Evolutionary conservation across 92 coral and sea anemone species (phyloP).

Genomic region (Isaurus tuberculatus): DNA sequence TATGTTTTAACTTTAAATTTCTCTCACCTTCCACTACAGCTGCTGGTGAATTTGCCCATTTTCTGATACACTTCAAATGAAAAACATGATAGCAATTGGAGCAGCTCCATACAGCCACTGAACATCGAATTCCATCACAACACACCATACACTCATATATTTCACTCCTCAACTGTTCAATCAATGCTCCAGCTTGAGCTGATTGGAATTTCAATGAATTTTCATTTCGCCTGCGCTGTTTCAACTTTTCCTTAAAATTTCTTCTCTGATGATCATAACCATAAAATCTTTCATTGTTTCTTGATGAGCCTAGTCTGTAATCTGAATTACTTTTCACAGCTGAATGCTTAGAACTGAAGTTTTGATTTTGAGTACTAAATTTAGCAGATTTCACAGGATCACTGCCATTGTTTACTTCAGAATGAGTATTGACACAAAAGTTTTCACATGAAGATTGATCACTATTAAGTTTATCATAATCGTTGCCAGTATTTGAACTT

Average conservation of each 20-base stretch:
- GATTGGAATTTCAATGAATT: slow-evolving; percentile 69
- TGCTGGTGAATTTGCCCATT: slow-evolving; percentile 94
- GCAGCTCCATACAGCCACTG: slow-evolving; percentile 91
- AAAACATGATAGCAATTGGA: slow-evolving; percentile 89
- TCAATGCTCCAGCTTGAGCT: slow-evolving; percentile 84
- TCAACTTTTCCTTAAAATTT: slow-evolving; percentile 6
- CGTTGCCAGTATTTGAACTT: background rate
- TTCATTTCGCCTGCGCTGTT: slow-evolving; percentile 19
- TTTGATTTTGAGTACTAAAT: background rate
- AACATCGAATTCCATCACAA: slow-evolving; percentile 84
- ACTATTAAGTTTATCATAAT: background rate
- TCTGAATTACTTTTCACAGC: background rate
- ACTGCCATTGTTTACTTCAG: background rate
- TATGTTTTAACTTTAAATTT: background rate
- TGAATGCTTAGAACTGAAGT: background rate
- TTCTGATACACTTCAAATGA: slow-evolving; percentile 87
- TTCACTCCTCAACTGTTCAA: slow-evolving; percentile 89
- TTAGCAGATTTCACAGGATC: background rate
- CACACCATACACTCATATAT: slow-evolving; percentile 98
- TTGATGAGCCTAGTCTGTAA: background rate
- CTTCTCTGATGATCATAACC: background rate
- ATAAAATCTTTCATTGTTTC: background rate
- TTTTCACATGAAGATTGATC: background rate
- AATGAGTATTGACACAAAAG: background rate
- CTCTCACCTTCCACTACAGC: slow-evolving; percentile 79